A percentile compares a stretch with the other conserved stretches of the same genome.
These are phyloP conservation scores for Dilophus febrilis DNA, from an alignment of 2,888 invertebrate species.

Conservation along the genomic window DNA sequence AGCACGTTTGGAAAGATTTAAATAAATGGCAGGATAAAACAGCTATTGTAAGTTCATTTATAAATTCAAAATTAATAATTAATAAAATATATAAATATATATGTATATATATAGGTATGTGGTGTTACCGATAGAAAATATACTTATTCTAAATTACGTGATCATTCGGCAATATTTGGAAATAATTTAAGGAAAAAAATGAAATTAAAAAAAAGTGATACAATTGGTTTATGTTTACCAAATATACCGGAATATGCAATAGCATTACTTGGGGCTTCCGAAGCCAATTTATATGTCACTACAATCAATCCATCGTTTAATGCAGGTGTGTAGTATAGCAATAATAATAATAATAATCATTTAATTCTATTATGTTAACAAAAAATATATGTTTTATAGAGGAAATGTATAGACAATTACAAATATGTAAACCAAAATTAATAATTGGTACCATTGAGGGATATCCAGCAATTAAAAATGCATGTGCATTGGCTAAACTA, in stretches of 20 bases:
- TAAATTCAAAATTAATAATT: no score
- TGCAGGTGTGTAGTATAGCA: conserved; percentile 25
- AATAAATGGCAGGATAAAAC: conserved; percentile 46
- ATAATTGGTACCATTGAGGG: conserved; percentile 41
- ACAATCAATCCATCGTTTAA: conserved; percentile 52
- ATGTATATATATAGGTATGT: conserved; percentile 38
- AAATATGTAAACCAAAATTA: conserved; percentile 41
- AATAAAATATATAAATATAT: neutral
- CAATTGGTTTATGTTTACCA: conserved; percentile 45
- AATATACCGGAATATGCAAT: conserved; percentile 51
- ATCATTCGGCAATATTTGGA: conserved; percentile 38
- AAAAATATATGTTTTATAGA: no score
- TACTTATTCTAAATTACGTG: conserved; percentile 42
- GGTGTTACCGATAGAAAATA: conserved; percentile 44
- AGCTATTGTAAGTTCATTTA: conserved; percentile 33
- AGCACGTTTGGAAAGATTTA: conserved; percentile 44
- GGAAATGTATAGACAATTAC: conserved; percentile 49
- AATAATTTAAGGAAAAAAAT: conserved; percentile 41
- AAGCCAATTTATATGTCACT: conserved; percentile 45
- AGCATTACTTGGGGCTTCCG: conserved; percentile 38
- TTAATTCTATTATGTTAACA: no score
- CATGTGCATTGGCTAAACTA: conserved; percentile 30
- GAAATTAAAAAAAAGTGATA: conserved; percentile 40
- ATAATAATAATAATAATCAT: no score
- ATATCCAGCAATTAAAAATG: conserved; percentile 32